Evolutionary conservation across 1,140 invertebrate genomes (phyloP).

Genomic region (Brachionus angularis): DNA sequence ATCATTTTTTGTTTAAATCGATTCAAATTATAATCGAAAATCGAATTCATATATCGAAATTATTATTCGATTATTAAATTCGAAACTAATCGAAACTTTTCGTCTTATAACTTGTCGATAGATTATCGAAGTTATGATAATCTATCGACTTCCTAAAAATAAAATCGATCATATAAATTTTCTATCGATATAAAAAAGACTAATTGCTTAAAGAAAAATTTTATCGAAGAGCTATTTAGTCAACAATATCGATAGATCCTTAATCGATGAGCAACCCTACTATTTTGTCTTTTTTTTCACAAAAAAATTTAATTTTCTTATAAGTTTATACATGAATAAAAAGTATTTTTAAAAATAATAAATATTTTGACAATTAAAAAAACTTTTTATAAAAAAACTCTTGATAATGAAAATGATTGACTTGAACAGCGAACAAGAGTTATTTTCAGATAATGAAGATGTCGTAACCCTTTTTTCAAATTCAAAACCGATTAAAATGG

Average conservation of each 20-base stretch:
- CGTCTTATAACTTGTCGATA: background rate
- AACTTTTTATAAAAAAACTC: too few relatives aligned
- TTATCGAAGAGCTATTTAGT: background rate
- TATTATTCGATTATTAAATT: background rate
- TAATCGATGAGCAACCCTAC: constrained; percentile 1
- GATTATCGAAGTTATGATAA: background rate
- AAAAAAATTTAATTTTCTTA: too few relatives aligned
- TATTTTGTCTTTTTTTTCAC: background rate
- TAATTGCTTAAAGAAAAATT: background rate
- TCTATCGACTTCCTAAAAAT: background rate
- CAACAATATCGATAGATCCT: constrained; percentile 1
- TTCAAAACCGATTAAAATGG: too few relatives aligned
- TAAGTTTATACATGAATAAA: too few relatives aligned
- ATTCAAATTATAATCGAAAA: too few relatives aligned
- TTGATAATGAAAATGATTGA: too few relatives aligned
- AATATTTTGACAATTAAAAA: too few relatives aligned
- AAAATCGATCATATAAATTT: background rate
- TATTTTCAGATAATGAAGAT: too few relatives aligned
- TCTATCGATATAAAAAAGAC: background rate
- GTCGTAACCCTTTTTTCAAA: too few relatives aligned
- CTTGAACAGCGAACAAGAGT: too few relatives aligned
- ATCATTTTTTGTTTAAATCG: too few relatives aligned
- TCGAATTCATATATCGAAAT: background rate
- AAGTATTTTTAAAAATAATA: too few relatives aligned
- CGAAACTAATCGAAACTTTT: background rate